Base-by-base conservation (phyloP, 2,888 invertebrate genomes). In the Yponomeuta sedellus region DNA sequence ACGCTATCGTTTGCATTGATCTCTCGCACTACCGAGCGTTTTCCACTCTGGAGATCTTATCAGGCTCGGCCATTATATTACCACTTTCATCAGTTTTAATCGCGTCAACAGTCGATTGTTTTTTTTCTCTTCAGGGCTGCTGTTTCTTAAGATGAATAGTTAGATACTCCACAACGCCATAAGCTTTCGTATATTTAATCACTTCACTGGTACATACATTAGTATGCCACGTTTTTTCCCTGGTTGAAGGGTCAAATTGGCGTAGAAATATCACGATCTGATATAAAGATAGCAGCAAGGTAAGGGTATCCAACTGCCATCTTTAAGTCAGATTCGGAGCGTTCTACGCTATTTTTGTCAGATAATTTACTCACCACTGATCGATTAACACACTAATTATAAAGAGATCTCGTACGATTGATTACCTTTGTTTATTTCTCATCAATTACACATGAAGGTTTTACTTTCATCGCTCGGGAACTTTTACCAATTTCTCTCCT, bases 401-500 rank as follows among this genome's bases (percentile, higher is more conserved):
- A 34, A 8, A 34, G 34, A 8, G 6, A n/a, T n/a, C n/a, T n/a
- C n/a, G 8, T 34, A 34, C 34, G 34, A 34, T 34, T 34, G 6
- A 34, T 52, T 5, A 52, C 16, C 12, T 52, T 52, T 52, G 44
- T 52, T 12, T 19, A 44, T 63, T 40, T 44, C 40, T 44, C 63
- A 63, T 63, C 10, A 44, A 63, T 63, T 40, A 63, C 40, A 44
- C 63, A 63, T 63, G 19, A 63, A 22, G 44, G 12, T 63, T 63
- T 63, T 63, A 40, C 63, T 63, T 63, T 63, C 61, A n/a, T 61
- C 63, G 63, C 40, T 44, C 19, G 11, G 19, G 22, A 19, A 44
- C 63, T 63, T 63, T 63, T 63, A 44, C 63, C 40, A 44, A 63
- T 63, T 44, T 63, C 63, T 44, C 63, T 40, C 20, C 19, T 52